Evolutionary conservation across 2,888 invertebrate genomes (phyloP), one percentile per base, ranked within the genome.

Genomic region (Odontocolon sp.): DNA sequence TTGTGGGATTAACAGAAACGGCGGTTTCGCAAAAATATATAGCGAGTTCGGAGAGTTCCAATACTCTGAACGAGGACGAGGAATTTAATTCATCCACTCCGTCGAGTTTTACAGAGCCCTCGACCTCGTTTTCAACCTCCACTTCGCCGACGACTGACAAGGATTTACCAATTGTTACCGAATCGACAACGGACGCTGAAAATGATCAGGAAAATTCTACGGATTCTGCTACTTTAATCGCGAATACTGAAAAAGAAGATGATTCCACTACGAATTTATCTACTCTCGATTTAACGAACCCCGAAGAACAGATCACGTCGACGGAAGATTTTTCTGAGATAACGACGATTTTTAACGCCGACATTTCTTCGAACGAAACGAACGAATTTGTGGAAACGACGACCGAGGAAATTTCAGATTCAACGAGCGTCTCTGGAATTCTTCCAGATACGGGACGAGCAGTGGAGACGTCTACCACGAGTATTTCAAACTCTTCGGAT

Each of bases 1-100:
- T 89, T 50, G 81, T 89, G 2, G 86, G 83, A 0, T 79, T 89
- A 0, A 85, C 85, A 26, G 87, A 88, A 2, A 70, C 78, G 5
- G 79, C 80, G 3, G 56, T 14, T 6, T 56, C 72, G 0, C 63
- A 64, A 28, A 66, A 57, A 45, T 70, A 72, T 36, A 36, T 64
- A 23, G 16, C 57, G 2, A 71, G 36, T 50, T 54, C 75, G 5
- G 38, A 61, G 9, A 50, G 40, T 38, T 11, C 45, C 3, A 26
- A 50, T 38, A 36, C 36, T 21, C 5, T 40, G 3, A 68, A 45
- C 5, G 18, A 50, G 11, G 63, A 56, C 21, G 36, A 3, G 3
- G 63, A 73, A 26, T 21, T 45, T 9, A 2, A 14, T 11, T 52
- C 64, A 9, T 47, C 64, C 9, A 56, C 72, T 3, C n/a, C 54